Percentiles rank a stretch among this genome's conserved stretches.
These are phyloP conservation scores for Enteromius viviparus DNA, from an alignment of 2,797 vertebrate species.

Conservation along the genomic window DNA sequence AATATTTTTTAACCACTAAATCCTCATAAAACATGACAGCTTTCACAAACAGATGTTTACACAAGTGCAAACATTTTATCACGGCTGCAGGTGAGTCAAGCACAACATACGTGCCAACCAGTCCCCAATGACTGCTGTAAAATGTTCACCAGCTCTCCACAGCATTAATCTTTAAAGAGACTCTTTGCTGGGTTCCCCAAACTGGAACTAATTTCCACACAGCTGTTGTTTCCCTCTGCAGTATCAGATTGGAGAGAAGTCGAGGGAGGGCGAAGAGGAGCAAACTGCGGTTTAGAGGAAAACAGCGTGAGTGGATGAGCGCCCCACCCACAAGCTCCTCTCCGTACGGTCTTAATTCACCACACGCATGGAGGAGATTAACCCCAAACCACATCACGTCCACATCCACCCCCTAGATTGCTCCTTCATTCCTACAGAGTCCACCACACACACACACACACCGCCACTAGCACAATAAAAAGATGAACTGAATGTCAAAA, in stretches of 20 bases:
- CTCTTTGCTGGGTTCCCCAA: slow-evolving; percentile 24
- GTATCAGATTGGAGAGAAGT: slow-evolving; percentile 20
- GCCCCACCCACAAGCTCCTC: background rate
- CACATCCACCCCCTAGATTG: background rate
- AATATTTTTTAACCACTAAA: background rate
- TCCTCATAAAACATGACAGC: background rate
- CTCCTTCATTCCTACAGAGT: slow-evolving; percentile 26
- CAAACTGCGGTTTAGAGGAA: slow-evolving; percentile 37
- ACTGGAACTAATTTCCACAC: slow-evolving; percentile 54
- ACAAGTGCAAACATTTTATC: slow-evolving; percentile 5
- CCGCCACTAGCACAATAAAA: slow-evolving; percentile 33
- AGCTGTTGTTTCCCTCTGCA: slow-evolving; percentile 47
- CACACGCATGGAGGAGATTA: slow-evolving; percentile 37
- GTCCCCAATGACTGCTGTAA: background rate
- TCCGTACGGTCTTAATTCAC: slow-evolving; percentile 10
- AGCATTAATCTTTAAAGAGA: slow-evolving; percentile 59
- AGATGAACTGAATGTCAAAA: slow-evolving; percentile 17
- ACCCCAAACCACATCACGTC: slow-evolving; percentile 43
- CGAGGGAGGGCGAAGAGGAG: slow-evolving; percentile 22
- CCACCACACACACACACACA: slow-evolving; percentile 16
- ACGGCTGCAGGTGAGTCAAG: background rate
- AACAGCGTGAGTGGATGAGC: slow-evolving; percentile 38
- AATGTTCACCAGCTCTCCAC: slow-evolving; percentile 22
- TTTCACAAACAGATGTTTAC: slow-evolving; percentile 15
- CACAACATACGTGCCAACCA: background rate